These are phyloP conservation scores for Manduca sexta DNA, from an alignment of 1,140 invertebrate species.

Conservation along the genomic window DNA sequence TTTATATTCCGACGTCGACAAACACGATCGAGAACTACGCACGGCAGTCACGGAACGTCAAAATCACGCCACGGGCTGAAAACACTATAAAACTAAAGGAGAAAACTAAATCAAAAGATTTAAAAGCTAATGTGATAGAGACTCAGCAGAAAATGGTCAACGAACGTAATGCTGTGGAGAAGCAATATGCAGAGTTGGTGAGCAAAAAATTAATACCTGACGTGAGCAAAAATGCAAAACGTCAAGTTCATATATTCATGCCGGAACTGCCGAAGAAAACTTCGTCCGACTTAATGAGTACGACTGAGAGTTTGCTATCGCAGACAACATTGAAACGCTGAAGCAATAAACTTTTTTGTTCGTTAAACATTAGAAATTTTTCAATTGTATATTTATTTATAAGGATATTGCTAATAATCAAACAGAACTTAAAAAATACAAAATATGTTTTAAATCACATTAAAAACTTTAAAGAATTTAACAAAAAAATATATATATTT, in stretches of 20 bases:
- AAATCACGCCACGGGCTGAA: conserved; percentile 50
- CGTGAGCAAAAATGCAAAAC: conserved; percentile 48
- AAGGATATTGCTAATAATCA: too few species aligned
- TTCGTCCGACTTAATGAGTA: conserved; percentile 28
- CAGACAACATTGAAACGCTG: conserved; percentile 29
- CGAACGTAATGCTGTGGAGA: conserved; percentile 51
- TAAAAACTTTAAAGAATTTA: too few species aligned
- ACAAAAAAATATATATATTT: too few species aligned
- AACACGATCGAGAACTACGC: conserved; percentile 67
- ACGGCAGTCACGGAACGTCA: conserved; percentile 59
- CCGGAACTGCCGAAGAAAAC: conserved; percentile 73
- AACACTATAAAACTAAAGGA: conserved; percentile 35
- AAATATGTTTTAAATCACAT: too few species aligned
- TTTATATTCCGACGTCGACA: conserved; percentile 52
- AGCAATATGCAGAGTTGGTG: conserved; percentile 63
- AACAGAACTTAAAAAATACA: too few species aligned
- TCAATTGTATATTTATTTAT: too few species aligned
- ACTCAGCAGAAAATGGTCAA: conserved; percentile 47
- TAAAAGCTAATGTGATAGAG: conserved; percentile 41
- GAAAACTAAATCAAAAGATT: conserved; percentile 44
- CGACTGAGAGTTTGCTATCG: conserved; percentile 49
- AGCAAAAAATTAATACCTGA: conserved; percentile 63
- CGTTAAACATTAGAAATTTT: too few species aligned
- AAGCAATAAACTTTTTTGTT: conserved; percentile 6
- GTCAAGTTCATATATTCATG: conserved; percentile 81